Base-by-base conservation (phyloP, 2,888 invertebrate species). In the Argyresthia albistria region DNA sequence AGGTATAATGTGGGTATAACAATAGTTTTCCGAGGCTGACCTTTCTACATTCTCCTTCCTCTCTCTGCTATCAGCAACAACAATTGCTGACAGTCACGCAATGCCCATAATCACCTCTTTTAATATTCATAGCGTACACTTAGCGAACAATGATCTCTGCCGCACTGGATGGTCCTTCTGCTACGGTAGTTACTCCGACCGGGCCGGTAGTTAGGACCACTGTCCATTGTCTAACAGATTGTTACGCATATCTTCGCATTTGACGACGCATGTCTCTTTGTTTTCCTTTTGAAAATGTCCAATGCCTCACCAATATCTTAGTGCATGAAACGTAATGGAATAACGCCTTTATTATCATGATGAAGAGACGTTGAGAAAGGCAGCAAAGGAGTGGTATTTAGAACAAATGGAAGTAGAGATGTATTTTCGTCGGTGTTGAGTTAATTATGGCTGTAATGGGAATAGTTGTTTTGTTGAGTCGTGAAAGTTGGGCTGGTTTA, bases 171-270 rank as follows among this genome's bases (percentile, higher is more conserved):
- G 8, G 70, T 73, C 75, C 79, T 79, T 68, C 77, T 73, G 79
- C 68, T 67, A 73, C 80, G 69, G 80, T 78, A 80, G 80, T 77
- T 63, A 62, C 53, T 55, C 54, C 62, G 62, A 64, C 62, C 60
- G 53, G 55, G 54, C 52, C 55, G 49, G 49, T 51, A 55, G 55
- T 48, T 55, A 47, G 37, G 56, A 45, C 51, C 16, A 48, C 36
- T 14, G 37, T 48, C 14, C 53, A 57, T 55, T 61, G 62, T 63
- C 58, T 15, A 9, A 10, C 58, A 57, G 53, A 61, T 56, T 55
- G 53, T 53, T 58, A 56, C 54, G 56, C 59, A 48, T 48, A 59
- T 64, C 57, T 59, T 60, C 58, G 47, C 57, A 48, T 55, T 57
- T 54, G 55, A 57, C 55, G 56, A 51, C 53, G 56, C 46, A 25